Percentiles rank a stretch among this genome's conserved stretches.
Conservation (phyloP, 2,797 vertebrate species). For the Lagorchestes hirsutus region DNA sequence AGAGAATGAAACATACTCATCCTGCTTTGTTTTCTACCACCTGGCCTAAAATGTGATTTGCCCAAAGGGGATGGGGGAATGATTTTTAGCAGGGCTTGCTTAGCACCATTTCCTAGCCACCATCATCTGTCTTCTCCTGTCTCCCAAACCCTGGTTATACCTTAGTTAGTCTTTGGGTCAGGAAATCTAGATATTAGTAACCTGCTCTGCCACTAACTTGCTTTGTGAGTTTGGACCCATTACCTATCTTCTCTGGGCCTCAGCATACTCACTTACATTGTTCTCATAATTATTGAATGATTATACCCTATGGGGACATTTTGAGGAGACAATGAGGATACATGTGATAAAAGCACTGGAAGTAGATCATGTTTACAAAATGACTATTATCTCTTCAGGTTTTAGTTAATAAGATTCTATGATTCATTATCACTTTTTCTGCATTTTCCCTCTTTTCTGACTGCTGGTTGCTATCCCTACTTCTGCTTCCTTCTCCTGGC, state of each 20-base stretch:
- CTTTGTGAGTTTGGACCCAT: not conserved
- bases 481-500: not conserved
- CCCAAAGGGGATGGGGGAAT: not conserved
- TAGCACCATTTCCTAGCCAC: not conserved
- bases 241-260: not conserved
- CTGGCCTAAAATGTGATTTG: not conserved
- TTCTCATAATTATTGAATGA: not conserved
- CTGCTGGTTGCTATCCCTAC: not conserved
- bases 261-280: not conserved
- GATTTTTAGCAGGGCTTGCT: not conserved
- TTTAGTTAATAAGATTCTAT: not conserved
- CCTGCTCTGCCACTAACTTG: not conserved
- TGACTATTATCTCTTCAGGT: not conserved
- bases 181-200: not conserved
- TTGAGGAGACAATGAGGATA: not conserved
- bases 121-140: not conserved
- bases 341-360: not conserved
- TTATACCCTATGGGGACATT: not conserved
- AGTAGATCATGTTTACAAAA: not conserved
- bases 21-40: not conserved
- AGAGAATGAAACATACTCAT: not conserved
- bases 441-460: not conserved
- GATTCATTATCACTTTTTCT: not conserved
- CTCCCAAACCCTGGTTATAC: not conserved
- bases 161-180: not conserved